phyloP scores from a whole-genome alignment of 2,888 invertebrate species.

The Dryococelus australis region DNA sequence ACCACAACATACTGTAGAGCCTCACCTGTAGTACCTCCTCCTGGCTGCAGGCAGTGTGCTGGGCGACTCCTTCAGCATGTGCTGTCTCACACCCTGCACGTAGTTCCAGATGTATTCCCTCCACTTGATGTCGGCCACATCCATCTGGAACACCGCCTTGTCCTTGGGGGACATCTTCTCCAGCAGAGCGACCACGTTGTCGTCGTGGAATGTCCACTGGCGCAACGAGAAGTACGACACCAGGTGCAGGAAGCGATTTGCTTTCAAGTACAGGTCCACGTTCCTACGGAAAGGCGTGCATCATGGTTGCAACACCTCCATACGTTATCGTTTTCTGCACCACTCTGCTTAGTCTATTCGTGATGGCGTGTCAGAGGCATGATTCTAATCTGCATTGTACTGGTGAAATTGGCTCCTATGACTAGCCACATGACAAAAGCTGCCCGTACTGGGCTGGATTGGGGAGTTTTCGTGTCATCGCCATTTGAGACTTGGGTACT shows the following conservation, averaged over 20 bases:
- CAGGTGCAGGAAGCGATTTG: background rate
- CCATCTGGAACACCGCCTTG: background rate
- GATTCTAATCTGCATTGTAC: too few species aligned
- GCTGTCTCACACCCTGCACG: slow-evolving; percentile 13
- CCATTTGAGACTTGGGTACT: too few species aligned
- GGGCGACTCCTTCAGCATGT: slow-evolving; percentile 12
- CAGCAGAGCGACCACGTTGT: slow-evolving; percentile 11
- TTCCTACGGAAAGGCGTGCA: background rate
- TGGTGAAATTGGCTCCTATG: too few species aligned
- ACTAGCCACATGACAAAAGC: too few species aligned
- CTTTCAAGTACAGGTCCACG: slow-evolving; percentile 1
- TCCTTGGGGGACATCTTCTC: slow-evolving; percentile 13
- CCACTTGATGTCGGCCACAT: slow-evolving; percentile 20
- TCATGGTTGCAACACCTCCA: too few species aligned
- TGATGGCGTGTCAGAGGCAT: too few species aligned
- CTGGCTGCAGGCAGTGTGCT: slow-evolving; percentile 13
- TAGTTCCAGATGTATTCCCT: background rate
- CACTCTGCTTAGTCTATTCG: background rate
- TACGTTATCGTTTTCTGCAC: background rate
- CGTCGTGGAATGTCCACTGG: slow-evolving; percentile 25
- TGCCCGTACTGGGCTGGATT: too few species aligned
- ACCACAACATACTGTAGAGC: too few species aligned
- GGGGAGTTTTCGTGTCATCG: too few species aligned
- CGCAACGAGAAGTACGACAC: background rate
- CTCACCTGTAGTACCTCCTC: slow-evolving; percentile 19